Evolutionary conservation across 1,140 invertebrate genomes (phyloP).

Genomic region (Arion vulgaris): DNA sequence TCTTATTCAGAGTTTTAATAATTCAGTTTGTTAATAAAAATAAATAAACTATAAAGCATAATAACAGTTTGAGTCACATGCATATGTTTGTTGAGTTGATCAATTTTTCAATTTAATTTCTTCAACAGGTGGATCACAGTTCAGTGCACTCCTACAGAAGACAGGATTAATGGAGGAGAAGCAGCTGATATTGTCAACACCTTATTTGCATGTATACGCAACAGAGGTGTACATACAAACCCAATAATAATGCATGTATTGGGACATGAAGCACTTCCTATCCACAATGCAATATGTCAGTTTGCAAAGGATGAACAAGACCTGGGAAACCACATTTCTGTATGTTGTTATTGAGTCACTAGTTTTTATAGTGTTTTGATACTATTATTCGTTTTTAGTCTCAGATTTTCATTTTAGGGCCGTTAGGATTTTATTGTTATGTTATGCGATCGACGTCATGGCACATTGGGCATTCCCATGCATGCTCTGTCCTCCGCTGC

Average conservation of each 20-base stretch:
- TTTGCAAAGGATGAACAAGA: neutral
- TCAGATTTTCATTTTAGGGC: too few relatives aligned
- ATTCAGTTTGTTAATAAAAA: too few relatives aligned
- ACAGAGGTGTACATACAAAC: neutral
- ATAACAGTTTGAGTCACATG: too few relatives aligned
- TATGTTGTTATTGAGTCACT: neutral
- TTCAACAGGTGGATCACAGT: neutral
- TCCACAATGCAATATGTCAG: conserved; percentile 16
- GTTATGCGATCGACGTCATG: too few relatives aligned
- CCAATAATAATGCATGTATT: conserved; percentile 3
- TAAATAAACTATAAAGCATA: too few relatives aligned
- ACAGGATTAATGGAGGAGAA: neutral
- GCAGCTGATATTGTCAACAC: neutral
- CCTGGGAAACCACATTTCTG: neutral
- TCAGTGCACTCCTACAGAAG: neutral
- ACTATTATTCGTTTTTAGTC: too few relatives aligned
- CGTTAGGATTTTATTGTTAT: too few relatives aligned
- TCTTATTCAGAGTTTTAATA: too few relatives aligned
- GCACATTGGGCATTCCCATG: too few relatives aligned
- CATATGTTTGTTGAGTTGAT: too few relatives aligned
- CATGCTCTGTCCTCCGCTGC: too few relatives aligned
- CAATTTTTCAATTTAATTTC: too few relatives aligned
- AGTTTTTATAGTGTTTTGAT: neutral
- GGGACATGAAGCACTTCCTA: conserved; percentile 9
- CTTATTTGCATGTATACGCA: neutral